Evolutionary conservation across 53 echinoderm and acorn worm genomes (phyloP), one percentile per base, ranked within the genome.

Genomic region (Holothuria leucospilota): DNA sequence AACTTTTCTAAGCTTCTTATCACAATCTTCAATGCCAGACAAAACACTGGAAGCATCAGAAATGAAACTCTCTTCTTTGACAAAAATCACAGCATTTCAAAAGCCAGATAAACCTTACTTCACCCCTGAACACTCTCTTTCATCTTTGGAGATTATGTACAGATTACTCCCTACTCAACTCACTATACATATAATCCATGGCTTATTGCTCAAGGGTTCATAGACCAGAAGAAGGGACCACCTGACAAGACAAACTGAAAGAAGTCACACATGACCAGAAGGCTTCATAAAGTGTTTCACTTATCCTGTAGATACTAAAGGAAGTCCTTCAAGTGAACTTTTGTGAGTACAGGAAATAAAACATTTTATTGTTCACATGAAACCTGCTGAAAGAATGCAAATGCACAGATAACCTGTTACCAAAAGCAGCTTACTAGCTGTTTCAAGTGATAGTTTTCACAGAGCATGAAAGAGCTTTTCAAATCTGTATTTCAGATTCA

Each of bases 161-260:
- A 52, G 75, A 75, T 75, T 75, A 75, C 23, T 25, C 75, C 20
- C 26, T n/a, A 75, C 75, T 28, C 52, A n/a, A 75, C 52, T 52
- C n/a, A 42, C 75, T 20, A 75, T 49, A 51, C 49, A 12, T 49
- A 53, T 75, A 75, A 75, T 75, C 75, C 75, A 40, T 28, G 27
- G 20, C 51, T 75, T 51, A 21, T 51, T 11, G 8, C 75, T 52
- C 12, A 49, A n/a, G 75, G 75, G 75, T 75, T 26, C 26, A 49
- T 28, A 25, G 51, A 27, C 24, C 26, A 49, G 25, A 52, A 26
- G 2, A 51, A 75, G 51, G 21, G 75, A 23, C 75, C 75, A 75
- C 75, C 75, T 49, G 75, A 49, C 46, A 75, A 24, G 52, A 51
- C 75, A 51, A 75, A 2, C 7, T 23, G 51, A 20, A 51, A 75